Evolutionary conservation across 2,797 vertebrate species (phyloP).

Genomic region (Gambelia wislizenii): DNA sequence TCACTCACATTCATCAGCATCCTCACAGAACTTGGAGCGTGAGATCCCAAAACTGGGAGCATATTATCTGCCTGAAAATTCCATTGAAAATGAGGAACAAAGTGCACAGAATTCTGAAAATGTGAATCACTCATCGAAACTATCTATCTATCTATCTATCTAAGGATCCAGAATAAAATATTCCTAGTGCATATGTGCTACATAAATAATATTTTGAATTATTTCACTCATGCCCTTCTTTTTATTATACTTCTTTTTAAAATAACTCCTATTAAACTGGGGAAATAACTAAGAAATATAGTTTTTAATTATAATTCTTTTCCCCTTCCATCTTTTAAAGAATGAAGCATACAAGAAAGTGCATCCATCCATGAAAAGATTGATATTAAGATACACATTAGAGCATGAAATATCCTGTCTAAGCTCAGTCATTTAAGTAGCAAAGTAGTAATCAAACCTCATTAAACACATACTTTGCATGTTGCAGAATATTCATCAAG

Average conservation of each 20-base stretch:
- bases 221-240: background rate
- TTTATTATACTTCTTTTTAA: background rate
- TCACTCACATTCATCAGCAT: background rate
- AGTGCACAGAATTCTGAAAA: background rate
- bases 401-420: constrained; percentile 48
- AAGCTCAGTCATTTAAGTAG: constrained; percentile 53
- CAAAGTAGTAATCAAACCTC: constrained; percentile 44
- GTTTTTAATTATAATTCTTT: background rate
- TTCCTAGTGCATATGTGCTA: no score
- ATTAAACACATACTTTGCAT: constrained; percentile 54
- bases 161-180: background rate
- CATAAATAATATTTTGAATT: background rate
- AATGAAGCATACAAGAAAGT: constrained; percentile 22
- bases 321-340: background rate
- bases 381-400: constrained; percentile 41
- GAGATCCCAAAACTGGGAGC: background rate
- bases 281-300: background rate
- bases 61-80: background rate
- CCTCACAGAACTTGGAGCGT: no score
- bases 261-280: background rate
- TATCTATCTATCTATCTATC: no score
- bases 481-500: constrained; percentile 40
- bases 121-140: background rate
- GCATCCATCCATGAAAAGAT: constrained; percentile 41
- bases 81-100: background rate